phyloP scores from a whole-genome alignment of 2,113 vertebrate species.

The Lepidiolamprologus cunningtoni region DNA sequence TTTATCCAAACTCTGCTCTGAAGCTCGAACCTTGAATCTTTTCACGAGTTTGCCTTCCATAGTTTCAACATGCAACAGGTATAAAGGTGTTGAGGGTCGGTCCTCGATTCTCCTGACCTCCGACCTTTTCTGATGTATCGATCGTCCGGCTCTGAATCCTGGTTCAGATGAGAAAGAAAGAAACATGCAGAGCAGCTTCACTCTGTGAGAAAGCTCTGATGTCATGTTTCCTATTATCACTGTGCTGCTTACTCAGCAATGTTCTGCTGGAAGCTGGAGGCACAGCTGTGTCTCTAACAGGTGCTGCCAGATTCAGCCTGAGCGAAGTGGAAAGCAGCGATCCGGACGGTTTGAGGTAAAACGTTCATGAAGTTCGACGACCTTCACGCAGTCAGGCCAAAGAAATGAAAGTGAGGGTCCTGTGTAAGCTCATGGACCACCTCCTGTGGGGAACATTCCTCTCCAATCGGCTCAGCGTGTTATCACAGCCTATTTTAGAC shows the following conservation, averaged over 20 bases:
- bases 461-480: constrained; percentile 21
- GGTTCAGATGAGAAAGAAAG: accelerated
- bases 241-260: not conserved
- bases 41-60: not conserved
- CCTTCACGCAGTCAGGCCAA: accelerated
- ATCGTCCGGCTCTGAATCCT: not conserved
- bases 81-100: not conserved
- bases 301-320: not conserved
- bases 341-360: not conserved
- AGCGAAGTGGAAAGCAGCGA: accelerated
- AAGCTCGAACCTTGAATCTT: not conserved
- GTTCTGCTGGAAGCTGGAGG: not conserved
- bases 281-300: not conserved
- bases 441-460: constrained; percentile 38
- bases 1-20: not conserved
- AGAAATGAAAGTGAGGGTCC: not conserved
- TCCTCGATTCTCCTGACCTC: not conserved
- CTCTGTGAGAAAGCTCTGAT: not conserved
- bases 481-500: constrained; percentile 48
- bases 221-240: not conserved
- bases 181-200: not conserved
- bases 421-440: not conserved
- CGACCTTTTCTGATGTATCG: not conserved
- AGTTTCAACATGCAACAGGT: accelerated
- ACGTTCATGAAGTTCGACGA: accelerated